These are phyloP conservation scores for Cepphus grylle DNA, from an alignment of 2,113 vertebrate species.

Conservation along the genomic window DNA sequence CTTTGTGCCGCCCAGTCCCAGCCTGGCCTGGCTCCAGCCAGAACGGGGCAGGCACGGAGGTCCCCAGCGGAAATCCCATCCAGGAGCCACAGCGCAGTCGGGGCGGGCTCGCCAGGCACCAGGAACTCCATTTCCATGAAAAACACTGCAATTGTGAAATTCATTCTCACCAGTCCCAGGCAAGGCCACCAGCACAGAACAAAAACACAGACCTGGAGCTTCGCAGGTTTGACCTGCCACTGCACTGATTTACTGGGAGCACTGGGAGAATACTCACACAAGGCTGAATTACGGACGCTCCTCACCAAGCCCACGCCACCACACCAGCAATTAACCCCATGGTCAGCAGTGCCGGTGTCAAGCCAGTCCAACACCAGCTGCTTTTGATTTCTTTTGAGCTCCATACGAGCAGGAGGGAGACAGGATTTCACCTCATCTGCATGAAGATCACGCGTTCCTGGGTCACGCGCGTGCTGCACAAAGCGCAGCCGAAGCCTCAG, in stretches of 20 bases:
- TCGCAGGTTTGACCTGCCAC: not conserved
- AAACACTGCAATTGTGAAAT: not conserved
- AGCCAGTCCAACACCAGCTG: not conserved
- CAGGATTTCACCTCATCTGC: not conserved
- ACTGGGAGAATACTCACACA: not conserved
- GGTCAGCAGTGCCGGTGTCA: not conserved
- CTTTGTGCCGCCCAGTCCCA: not conserved
- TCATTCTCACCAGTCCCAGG: not conserved
- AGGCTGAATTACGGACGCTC: fast-evolving
- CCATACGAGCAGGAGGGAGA: fast-evolving
- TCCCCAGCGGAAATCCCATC: not conserved
- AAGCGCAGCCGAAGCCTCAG: not conserved
- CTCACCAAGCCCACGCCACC: not conserved
- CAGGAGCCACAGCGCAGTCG: not conserved
- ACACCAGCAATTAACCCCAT: not conserved
- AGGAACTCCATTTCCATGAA: not conserved
- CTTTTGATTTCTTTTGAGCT: not conserved
- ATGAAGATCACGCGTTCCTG: not conserved
- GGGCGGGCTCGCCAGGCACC: not conserved
- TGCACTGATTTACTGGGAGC: not conserved
- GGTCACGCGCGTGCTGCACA: not conserved
- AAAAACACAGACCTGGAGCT: not conserved
- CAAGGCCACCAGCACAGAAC: not conserved
- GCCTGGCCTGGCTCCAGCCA: not conserved
- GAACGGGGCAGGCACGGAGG: not conserved